Conservation (phyloP, 2,797 vertebrate species). For the Enteromius unitaeniatus region DNA sequence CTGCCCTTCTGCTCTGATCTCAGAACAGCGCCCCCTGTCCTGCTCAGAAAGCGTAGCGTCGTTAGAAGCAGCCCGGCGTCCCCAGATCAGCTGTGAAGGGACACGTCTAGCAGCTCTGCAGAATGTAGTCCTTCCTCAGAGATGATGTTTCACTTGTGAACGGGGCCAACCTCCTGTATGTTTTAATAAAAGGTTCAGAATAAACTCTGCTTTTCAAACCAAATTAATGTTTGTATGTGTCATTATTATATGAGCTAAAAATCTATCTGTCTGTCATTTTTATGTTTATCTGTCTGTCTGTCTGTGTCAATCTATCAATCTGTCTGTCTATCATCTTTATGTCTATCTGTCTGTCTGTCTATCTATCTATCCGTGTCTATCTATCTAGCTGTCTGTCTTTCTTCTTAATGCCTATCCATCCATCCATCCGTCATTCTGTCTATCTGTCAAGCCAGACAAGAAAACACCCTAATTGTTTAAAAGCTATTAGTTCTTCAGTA, state of each 20-base stretch:
- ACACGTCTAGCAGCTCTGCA: constrained; percentile 1
- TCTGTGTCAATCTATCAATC: too few relatives aligned
- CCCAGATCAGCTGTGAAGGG: constrained; percentile 10
- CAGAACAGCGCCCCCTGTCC: neutral
- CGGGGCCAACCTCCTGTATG: constrained; percentile 64
- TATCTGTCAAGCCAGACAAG: neutral
- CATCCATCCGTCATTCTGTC: neutral
- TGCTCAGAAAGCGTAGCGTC: neutral
- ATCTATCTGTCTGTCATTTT: too few relatives aligned
- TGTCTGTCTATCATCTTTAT: too few relatives aligned
- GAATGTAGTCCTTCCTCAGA: constrained; percentile 43
- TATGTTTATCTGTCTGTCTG: accelerated
- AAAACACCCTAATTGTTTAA: too few relatives aligned
- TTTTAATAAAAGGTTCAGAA: constrained; percentile 74
- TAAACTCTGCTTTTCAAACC: constrained; percentile 74
- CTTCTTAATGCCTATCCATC: too few relatives aligned
- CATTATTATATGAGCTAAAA: neutral
- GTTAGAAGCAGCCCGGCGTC: neutral
- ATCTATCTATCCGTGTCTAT: too few relatives aligned
- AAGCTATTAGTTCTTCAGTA: neutral
- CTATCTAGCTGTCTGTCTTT: neutral
- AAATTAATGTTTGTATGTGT: constrained; percentile 10
- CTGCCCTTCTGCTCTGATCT: neutral
- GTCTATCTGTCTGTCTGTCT: too few relatives aligned
- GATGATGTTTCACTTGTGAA: constrained; percentile 58